phyloP scores from a whole-genome alignment of 2,888 invertebrate species.

The Nudaria mundana region DNA sequence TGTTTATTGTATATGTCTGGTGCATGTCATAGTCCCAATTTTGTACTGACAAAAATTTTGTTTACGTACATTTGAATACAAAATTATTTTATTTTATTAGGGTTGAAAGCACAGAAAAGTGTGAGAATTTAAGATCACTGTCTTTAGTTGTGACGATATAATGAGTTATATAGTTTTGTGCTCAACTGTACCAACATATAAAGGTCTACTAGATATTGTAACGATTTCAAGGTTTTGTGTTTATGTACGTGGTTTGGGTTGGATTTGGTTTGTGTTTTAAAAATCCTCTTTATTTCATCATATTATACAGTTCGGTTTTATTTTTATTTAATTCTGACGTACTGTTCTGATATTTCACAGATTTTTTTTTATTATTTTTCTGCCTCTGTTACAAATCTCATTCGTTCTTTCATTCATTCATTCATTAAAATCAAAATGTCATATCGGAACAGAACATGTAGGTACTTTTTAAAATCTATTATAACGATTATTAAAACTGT shows the following conservation, averaged over 20 bases:
- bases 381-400: no score
- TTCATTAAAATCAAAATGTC: not conserved
- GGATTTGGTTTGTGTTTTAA: conserved; percentile 68
- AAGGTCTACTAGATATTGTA: conserved; percentile 38
- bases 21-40: conserved; percentile 62
- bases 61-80: conserved; percentile 45
- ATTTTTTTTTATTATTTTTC: no score
- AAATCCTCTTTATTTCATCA: conserved; percentile 30
- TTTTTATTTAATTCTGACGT: not conserved
- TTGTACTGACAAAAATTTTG: conserved; percentile 50
- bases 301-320: conserved; percentile 6
- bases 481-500: not conserved
- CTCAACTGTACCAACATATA: conserved; percentile 41
- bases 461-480: not conserved
- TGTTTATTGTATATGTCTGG: conserved; percentile 57
- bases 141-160: no score
- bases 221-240: conserved; percentile 43
- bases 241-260: conserved; percentile 69
- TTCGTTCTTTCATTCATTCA: not conserved
- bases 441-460: conserved; percentile 15
- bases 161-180: no score
- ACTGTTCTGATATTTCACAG: not conserved
- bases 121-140: no score
- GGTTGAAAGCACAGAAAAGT: no score
- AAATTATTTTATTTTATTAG: no score